Evolutionary conservation across 2,797 vertebrate genomes (phyloP), one percentile per base, ranked within the genome.

Genomic region (Octomys mimax): DNA sequence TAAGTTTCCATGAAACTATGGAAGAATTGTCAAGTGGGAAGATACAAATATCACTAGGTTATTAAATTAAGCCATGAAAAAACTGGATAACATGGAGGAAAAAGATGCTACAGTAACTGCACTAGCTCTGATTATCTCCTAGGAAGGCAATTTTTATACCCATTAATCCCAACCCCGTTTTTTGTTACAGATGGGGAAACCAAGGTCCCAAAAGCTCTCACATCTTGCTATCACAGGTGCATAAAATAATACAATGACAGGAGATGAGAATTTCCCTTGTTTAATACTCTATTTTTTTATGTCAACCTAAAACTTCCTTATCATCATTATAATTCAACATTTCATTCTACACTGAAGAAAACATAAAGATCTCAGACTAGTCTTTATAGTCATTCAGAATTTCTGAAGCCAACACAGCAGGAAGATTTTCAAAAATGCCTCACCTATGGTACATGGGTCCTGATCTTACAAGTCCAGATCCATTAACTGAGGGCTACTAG

Each of bases 21-120:
- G 26, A 31, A 95, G 19, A 92, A 78, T 96, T 87, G 91, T 87
- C 70, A 95, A 46, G 62, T 78, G 8, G 36, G 26, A 28, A 70
- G 42, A 36, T 26, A 64, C 36, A 70, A 19, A 83, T 59, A 10
- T 82, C 52, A 81, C 64, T 92, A 77, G 31, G 49, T 96, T 84
- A 6, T 91, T 90, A 79, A 86, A 79, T 78, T 79, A 68, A 89
- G 19, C 42, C 42, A 36, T 16, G 14, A 54, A 73, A 71, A 83
- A 87, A 57, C n/a, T 36, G 66, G 19, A 52, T 39, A 86, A 83
- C 12, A 46, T 82, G 95, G 70, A 89, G 75, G 62, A 92, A 92
- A 62, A 62, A 68, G 8, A 19, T 42, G 80, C 64, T 82, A 42
- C 33, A n/a, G 33, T 73, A 42, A 79, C 71, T 68, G 13, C 19